A percentile compares a stretch with the other conserved stretches of the same genome.
phyloP scores from a whole-genome alignment of 2,797 vertebrate species.

The Prionace glauca region DNA sequence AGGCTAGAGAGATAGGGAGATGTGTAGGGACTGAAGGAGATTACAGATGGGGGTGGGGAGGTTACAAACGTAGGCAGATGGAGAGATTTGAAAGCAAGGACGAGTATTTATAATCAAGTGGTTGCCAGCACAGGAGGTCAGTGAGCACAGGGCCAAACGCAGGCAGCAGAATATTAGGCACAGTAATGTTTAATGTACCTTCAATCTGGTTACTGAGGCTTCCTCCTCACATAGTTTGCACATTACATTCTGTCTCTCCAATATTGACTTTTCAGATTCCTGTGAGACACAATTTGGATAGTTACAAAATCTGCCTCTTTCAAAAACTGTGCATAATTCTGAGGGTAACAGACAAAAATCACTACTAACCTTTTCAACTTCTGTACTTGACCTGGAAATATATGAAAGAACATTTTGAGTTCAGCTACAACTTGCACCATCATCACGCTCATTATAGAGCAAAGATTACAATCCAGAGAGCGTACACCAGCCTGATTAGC shows the following conservation, averaged over 20 bases:
- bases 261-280: neutral
- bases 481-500: neutral
- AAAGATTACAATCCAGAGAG: neutral
- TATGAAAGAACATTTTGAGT: neutral
- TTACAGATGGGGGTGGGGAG: too few relatives aligned
- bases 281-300: neutral
- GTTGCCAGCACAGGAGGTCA: neutral
- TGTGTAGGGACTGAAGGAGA: too few relatives aligned
- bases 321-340: neutral
- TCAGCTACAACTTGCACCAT: neutral
- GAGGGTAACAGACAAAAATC: neutral
- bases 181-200: constrained; percentile 56
- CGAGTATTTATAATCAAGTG: neutral
- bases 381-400: neutral
- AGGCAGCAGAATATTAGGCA: neutral
- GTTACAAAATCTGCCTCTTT: neutral
- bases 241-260: constrained; percentile 42
- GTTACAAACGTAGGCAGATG: neutral
- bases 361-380: neutral
- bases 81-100: neutral
- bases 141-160: neutral
- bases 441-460: neutral
- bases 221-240: constrained; percentile 73
- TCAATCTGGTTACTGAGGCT: constrained; percentile 56
- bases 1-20: too few relatives aligned